Percentiles rank a stretch among this genome's conserved stretches.
Conservation (phyloP, 2,113 vertebrate genomes). For the Otolemur garnettii region DNA sequence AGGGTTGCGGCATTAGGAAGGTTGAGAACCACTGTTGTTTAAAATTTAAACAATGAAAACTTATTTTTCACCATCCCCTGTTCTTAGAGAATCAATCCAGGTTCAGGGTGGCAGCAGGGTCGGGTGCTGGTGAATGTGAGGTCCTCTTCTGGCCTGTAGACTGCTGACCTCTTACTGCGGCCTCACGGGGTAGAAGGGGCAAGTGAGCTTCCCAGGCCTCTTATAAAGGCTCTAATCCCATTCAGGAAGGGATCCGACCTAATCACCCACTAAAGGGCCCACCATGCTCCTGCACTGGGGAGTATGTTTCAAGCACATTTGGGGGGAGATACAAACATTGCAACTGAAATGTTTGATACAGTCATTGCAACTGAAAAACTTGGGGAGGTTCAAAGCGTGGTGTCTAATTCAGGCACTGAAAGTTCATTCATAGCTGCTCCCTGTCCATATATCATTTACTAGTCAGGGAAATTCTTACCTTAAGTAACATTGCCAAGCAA, state of each 20-base stretch:
- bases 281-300: neutral
- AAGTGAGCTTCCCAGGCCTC: neutral
- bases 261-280: neutral
- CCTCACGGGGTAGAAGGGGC: neutral
- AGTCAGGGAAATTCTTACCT: neutral
- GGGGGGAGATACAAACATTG: neutral
- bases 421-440: neutral
- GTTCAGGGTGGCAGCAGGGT: neutral
- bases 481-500: neutral
- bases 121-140: neutral
- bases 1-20: too few relatives aligned
- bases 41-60: too few relatives aligned
- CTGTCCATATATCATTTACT: neutral
- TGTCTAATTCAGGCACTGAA: neutral
- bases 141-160: neutral
- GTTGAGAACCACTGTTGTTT: too few relatives aligned
- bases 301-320: neutral
- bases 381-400: neutral
- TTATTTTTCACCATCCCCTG: neutral
- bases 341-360: too few relatives aligned
- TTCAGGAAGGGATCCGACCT: neutral
- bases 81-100: neutral
- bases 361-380: neutral
- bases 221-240: neutral
- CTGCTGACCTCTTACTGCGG: neutral